Conservation (phyloP, 2,888 invertebrate species). For the Deilephila elpenor region DNA sequence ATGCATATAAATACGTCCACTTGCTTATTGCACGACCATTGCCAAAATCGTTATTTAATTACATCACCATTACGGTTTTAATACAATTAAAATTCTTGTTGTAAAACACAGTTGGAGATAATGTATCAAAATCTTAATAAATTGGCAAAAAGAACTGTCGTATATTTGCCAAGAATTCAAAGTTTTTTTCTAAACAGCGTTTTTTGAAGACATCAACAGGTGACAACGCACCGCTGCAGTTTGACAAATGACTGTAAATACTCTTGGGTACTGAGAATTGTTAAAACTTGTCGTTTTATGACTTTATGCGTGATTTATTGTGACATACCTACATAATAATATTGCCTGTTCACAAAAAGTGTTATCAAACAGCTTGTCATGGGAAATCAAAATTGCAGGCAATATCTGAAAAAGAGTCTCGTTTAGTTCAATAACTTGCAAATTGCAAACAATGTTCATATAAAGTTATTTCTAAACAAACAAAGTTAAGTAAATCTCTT, state of each 20-base stretch:
- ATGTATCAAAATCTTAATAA: conserved; percentile 37
- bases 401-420: too few species aligned
- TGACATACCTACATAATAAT: background rate
- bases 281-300: background rate
- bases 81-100: background rate
- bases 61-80: background rate
- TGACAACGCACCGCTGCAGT: conserved; percentile 49
- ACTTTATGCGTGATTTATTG: background rate
- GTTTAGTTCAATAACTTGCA: too few species aligned
- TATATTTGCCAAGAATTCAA: conserved; percentile 61
- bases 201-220: conserved; percentile 54
- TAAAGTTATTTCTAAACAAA: too few species aligned
- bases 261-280: conserved; percentile 25
- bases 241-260: conserved; percentile 58
- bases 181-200: conserved; percentile 40
- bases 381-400: too few species aligned
- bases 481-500: too few species aligned
- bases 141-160: conserved; percentile 31
- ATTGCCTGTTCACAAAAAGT: background rate
- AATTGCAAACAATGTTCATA: too few species aligned
- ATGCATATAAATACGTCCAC: conserved; percentile 6
- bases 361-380: background rate
- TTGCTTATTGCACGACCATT: background rate
- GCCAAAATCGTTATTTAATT: conserved; percentile 9
- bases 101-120: conserved; percentile 21